A percentile compares a stretch with the other conserved stretches of the same genome.
These are phyloP conservation scores for Parasteatoda tepidariorum DNA, from an alignment of 1,140 invertebrate genomes.

Conservation along the genomic window DNA sequence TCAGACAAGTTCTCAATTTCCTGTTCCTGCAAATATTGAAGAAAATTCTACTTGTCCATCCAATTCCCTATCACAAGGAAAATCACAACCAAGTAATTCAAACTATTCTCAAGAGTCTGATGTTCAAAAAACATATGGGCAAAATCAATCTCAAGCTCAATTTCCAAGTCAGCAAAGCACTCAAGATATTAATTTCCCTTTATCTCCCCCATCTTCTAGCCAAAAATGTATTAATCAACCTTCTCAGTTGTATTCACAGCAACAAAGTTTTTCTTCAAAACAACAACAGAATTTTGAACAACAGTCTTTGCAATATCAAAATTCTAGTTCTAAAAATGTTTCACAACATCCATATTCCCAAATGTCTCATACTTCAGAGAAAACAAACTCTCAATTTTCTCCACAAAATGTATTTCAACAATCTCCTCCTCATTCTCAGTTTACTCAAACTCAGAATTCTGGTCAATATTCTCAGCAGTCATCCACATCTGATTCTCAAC, in stretches of 20 bases:
- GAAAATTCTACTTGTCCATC: neutral
- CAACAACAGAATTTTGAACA: neutral
- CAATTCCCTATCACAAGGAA: slow-evolving; percentile 6
- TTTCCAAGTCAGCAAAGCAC: slow-evolving; percentile 21
- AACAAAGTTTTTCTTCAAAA: neutral
- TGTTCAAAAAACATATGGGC: slow-evolving; percentile 12
- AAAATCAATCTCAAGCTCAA: slow-evolving; percentile 12
- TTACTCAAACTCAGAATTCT: slow-evolving; percentile 14
- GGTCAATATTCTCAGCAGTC: slow-evolving; percentile 21
- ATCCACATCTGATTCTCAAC: slow-evolving; percentile 8
- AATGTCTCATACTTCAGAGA: slow-evolving; percentile 11
- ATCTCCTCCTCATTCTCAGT: slow-evolving; percentile 38
- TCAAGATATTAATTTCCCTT: slow-evolving; percentile 23
- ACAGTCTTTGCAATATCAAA: neutral
- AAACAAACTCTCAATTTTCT: slow-evolving; percentile 10
- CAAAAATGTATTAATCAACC: neutral
- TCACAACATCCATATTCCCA: slow-evolving; percentile 16
- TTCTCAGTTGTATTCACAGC: slow-evolving; percentile 21
- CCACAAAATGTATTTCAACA: slow-evolving; percentile 22
- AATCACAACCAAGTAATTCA: slow-evolving; percentile 7
- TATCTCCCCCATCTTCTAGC: slow-evolving; percentile 21
- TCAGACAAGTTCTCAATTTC: slow-evolving; percentile 12
- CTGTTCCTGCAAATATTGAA: neutral
- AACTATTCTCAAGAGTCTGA: slow-evolving; percentile 22
- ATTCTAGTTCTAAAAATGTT: neutral